Evolutionary conservation across 2,888 invertebrate species (phyloP).

Genomic region (Geotrupes spiniger): DNA sequence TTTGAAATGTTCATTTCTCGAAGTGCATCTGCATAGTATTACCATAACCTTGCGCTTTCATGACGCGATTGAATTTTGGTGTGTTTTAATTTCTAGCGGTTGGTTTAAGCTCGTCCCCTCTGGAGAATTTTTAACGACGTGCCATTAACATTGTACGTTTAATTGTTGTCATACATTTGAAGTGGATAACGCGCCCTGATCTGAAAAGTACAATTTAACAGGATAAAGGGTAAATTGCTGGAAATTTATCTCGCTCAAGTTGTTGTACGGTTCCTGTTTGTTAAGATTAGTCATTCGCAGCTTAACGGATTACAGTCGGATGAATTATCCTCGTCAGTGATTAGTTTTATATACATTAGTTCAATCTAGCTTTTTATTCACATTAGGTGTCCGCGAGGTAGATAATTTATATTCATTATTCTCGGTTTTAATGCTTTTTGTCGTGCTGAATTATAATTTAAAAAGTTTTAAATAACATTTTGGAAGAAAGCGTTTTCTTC

Average conservation of each 20-base stretch:
- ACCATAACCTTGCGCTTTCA: background rate
- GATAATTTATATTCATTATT: constrained; percentile 34
- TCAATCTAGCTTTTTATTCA: constrained; percentile 13
- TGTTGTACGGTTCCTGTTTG: constrained; percentile 41
- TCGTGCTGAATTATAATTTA: too few relatives aligned
- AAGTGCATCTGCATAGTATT: constrained; percentile 40
- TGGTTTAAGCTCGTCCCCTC: too few relatives aligned
- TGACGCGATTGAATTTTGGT: too few relatives aligned
- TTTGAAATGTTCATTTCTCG: constrained; percentile 28
- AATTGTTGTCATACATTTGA: constrained; percentile 29
- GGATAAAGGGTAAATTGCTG: constrained; percentile 39
- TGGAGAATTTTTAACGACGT: too few relatives aligned
- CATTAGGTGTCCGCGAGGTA: constrained; percentile 8
- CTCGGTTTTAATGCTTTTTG: constrained; percentile 25
- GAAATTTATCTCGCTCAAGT: constrained; percentile 45
- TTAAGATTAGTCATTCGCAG: constrained; percentile 47
- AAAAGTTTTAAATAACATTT: too few relatives aligned
- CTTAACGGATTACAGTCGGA: constrained; percentile 44
- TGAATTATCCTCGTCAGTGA: constrained; percentile 48
- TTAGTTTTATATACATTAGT: constrained; percentile 48
- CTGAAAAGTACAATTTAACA: constrained; percentile 30
- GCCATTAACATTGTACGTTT: too few relatives aligned
- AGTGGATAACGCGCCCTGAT: constrained; percentile 27
- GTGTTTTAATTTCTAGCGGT: too few relatives aligned
- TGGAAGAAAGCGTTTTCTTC: too few relatives aligned